Evolutionary conservation across 64 coral and sea anemone species (phyloP).

Genomic region (Hydrozoanthus tunicans): DNA sequence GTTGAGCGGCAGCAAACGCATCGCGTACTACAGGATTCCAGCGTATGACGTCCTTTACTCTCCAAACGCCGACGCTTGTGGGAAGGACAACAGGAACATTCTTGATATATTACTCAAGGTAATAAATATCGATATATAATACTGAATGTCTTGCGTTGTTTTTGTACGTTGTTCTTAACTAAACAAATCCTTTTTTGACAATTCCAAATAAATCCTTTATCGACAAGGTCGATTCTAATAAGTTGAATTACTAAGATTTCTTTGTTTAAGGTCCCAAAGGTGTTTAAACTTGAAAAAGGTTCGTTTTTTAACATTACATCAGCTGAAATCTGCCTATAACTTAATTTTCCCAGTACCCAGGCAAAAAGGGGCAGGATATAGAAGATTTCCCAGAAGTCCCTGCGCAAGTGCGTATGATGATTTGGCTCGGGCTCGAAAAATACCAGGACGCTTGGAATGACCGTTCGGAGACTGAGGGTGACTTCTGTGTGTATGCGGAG

Average conservation of each 20-base stretch:
- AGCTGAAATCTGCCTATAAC: too few relatives aligned
- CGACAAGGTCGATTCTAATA: too few relatives aligned
- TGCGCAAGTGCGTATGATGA: constrained; percentile 71
- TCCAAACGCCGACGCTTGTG: constrained; percentile 51
- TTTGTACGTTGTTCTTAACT: neutral
- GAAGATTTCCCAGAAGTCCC: constrained; percentile 93
- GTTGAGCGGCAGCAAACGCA: constrained; percentile 86
- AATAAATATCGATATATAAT: neutral
- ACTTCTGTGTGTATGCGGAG: constrained; percentile 93
- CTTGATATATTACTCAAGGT: constrained; percentile 55
- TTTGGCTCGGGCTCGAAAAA: constrained; percentile 91
- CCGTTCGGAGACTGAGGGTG: constrained; percentile 81
- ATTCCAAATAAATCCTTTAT: neutral
- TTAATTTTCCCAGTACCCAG: constrained; percentile 74
- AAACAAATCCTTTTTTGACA: neutral
- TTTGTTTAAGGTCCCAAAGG: neutral
- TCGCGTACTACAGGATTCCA: constrained; percentile 96
- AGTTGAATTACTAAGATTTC: neutral
- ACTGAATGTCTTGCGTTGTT: neutral
- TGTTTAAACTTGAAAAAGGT: too few relatives aligned
- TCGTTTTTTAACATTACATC: too few relatives aligned
- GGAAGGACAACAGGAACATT: constrained; percentile 75
- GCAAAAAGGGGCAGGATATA: constrained; percentile 70
- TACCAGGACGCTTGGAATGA: constrained; percentile 89
- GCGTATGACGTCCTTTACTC: constrained; percentile 91